Percentiles rank a stretch among this genome's conserved stretches.
phyloP scores from a whole-genome alignment of 2,113 vertebrate genomes.

The Pelmatolapia mariae region DNA sequence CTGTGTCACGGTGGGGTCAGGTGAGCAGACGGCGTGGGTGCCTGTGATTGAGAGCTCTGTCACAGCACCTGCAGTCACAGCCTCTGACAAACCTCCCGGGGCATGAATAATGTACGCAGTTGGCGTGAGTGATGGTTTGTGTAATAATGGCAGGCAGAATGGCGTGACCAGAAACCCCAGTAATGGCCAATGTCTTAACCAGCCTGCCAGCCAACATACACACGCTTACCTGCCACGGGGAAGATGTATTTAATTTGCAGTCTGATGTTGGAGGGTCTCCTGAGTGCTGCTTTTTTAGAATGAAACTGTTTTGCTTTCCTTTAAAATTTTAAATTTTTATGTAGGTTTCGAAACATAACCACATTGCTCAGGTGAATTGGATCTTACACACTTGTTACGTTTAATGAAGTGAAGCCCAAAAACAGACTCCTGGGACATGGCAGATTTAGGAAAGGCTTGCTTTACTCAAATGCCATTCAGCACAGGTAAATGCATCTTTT shows the following conservation, averaged over 20 bases:
- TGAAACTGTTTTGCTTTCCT: constrained; percentile 36
- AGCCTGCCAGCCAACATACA: background rate
- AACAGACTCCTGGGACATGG: background rate
- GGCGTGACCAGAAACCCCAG: constrained; percentile 53
- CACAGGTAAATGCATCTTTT: background rate
- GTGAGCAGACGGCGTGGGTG: constrained; percentile 29
- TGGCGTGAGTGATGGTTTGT: constrained; percentile 59
- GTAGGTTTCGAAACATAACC: background rate
- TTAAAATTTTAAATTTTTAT: constrained; percentile 28
- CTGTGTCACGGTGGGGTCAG: constrained; percentile 6
- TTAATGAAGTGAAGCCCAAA: background rate
- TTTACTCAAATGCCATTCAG: background rate
- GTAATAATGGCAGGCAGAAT: constrained; percentile 63
- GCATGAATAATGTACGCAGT: constrained; percentile 61
- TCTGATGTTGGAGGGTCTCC: background rate
- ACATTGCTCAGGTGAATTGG: background rate
- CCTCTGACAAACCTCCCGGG: constrained; percentile 42
- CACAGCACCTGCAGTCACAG: constrained; percentile 54
- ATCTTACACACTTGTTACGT: background rate
- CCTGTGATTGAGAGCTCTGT: constrained; percentile 60
- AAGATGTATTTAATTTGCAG: constrained; percentile 32
- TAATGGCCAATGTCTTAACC: constrained; percentile 37
- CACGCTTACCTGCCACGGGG: background rate
- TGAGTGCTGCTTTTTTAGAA: background rate
- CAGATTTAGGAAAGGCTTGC: background rate